Conservation (phyloP, 2,113 vertebrate genomes). For the Turnix velox region DNA sequence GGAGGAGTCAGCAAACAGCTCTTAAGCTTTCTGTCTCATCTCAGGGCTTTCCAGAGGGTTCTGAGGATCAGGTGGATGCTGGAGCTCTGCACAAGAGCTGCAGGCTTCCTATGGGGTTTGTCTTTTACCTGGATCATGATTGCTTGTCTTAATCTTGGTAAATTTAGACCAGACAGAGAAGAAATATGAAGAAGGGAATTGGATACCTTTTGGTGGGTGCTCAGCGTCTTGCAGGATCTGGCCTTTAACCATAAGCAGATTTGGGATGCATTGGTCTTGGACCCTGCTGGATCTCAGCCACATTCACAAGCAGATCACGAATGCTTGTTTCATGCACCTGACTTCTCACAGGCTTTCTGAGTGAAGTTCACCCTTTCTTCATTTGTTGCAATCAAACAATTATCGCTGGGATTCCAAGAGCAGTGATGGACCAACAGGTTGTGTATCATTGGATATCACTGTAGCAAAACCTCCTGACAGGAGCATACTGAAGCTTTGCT, state of each 20-base stretch:
- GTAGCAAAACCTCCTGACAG: constrained; percentile 10
- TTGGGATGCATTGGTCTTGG: not conserved
- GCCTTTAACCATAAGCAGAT: not conserved
- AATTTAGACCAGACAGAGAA: not conserved
- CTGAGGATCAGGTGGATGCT: not conserved
- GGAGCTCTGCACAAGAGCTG: not conserved
- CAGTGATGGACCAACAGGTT: constrained; percentile 11
- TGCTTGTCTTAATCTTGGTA: not conserved
- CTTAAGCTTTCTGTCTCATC: not conserved
- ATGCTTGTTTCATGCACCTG: constrained; percentile 7
- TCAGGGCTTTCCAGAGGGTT: not conserved
- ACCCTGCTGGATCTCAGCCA: not conserved
- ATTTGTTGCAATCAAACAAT: not conserved
- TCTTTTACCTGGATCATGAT: not conserved
- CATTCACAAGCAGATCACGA: constrained; percentile 6
- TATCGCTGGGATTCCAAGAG: not conserved
- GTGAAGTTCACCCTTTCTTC: not conserved
- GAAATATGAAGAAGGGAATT: not conserved
- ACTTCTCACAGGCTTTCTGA: not conserved
- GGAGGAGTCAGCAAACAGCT: not conserved
- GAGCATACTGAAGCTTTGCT: not conserved
- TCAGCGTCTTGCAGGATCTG: not conserved
- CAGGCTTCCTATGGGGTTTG: not conserved
- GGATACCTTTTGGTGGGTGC: not conserved
- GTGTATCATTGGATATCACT: constrained; percentile 37